Evolutionary conservation across 1,140 invertebrate genomes (phyloP).

Genomic region (Cherax destructor): DNA sequence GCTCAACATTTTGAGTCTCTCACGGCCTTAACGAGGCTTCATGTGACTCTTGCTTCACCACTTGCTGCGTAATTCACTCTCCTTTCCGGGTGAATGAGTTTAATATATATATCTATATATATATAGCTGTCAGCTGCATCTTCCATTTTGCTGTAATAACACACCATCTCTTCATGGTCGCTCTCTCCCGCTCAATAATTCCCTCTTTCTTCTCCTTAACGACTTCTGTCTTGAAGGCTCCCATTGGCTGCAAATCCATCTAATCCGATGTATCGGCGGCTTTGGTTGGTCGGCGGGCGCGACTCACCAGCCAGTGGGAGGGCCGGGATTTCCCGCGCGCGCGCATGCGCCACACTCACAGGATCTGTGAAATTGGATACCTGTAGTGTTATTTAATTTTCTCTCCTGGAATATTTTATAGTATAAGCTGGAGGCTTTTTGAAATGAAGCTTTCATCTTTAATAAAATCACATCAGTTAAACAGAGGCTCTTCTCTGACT

Average conservation of each 20-base stretch:
- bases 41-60: no score
- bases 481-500: constrained; percentile 42
- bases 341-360: constrained; percentile 18
- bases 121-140: constrained; percentile 41
- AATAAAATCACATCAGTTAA: constrained; percentile 55
- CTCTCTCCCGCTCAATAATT: constrained; percentile 44
- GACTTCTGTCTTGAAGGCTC: constrained; percentile 23
- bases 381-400: constrained; percentile 58
- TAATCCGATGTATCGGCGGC: constrained; percentile 33
- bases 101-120: constrained; percentile 2
- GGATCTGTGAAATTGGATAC: constrained; percentile 55
- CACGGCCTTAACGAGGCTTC: no score
- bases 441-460: constrained; percentile 49
- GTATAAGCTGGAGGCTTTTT: constrained; percentile 50
- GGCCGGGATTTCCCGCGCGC: constrained; percentile 5
- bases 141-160: constrained; percentile 49
- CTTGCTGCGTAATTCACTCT: no score
- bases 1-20: no score
- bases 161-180: constrained; percentile 34
- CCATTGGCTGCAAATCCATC: constrained; percentile 46
- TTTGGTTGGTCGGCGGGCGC: neutral
- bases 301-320: constrained; percentile 43
- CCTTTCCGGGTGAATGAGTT: neutral
- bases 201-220: constrained; percentile 54
- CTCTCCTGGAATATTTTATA: constrained; percentile 54